These are phyloP conservation scores for Xestia xanthographa DNA, from an alignment of 2,888 invertebrate genomes.

Conservation along the genomic window DNA sequence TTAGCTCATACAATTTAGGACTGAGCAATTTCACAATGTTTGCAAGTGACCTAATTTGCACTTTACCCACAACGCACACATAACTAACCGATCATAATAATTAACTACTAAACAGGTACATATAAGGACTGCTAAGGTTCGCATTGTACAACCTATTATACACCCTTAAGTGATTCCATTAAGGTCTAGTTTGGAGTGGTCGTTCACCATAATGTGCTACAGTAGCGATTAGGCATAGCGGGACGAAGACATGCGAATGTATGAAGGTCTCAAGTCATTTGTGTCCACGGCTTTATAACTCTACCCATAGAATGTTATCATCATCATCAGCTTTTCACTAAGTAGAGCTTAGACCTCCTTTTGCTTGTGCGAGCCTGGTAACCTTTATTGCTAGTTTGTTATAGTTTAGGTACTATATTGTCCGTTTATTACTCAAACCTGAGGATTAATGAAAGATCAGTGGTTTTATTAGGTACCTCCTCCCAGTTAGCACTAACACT, in stretches of 20 bases:
- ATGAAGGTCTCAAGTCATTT: slow-evolving; percentile 62
- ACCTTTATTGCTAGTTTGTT: not conserved
- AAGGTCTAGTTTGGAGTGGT: slow-evolving; percentile 64
- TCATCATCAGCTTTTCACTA: slow-evolving; percentile 44
- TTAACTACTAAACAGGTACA: slow-evolving; percentile 78
- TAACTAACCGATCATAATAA: slow-evolving; percentile 79
- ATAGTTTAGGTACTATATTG: not conserved
- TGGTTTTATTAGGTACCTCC: not conserved
- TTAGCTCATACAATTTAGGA: slow-evolving; percentile 22
- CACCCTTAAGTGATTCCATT: slow-evolving; percentile 52
- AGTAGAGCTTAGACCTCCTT: slow-evolving; percentile 44
- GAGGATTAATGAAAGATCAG: not conserved
- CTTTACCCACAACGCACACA: slow-evolving; percentile 68
- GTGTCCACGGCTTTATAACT: slow-evolving; percentile 57
- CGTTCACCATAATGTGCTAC: slow-evolving; percentile 56
- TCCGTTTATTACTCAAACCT: not conserved
- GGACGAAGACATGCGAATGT: slow-evolving; percentile 64
- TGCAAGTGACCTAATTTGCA: slow-evolving; percentile 57
- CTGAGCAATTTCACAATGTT: slow-evolving; percentile 39
- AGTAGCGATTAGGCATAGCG: slow-evolving; percentile 63
- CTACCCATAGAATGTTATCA: slow-evolving; percentile 53
- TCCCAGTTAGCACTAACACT: not conserved
- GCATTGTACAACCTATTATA: slow-evolving; percentile 55
- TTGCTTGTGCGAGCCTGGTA: slow-evolving; percentile 44
- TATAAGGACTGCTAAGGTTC: slow-evolving; percentile 64